Evolutionary conservation across 2,113 vertebrate species (phyloP), one percentile per base, ranked within the genome.

Genomic region (Tyto alba): DNA sequence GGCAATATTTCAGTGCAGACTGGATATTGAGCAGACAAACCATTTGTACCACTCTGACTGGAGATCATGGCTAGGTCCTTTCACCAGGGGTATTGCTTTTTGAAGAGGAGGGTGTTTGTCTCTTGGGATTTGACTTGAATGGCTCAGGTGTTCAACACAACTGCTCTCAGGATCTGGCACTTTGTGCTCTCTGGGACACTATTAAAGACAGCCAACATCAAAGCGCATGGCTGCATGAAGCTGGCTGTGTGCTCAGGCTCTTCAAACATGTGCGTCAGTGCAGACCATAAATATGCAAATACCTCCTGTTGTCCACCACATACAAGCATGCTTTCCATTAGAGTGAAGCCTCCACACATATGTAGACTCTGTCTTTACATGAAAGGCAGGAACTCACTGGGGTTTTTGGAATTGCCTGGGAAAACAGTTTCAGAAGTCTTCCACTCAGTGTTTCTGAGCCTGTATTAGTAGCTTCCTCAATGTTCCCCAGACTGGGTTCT

Each of bases 241-340:
- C 26, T 47, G 48, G 40, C 57, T 3, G 0, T 62, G 43, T 73
- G 50, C 79, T 86, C 2, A 2, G 52, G 60, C 80, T 92, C 80
- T 86, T 76, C 67, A 75, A 83, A 82, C 36, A 8, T 10, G 25
- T 93, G 79, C 21, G 1, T 60, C 80, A 86, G 74, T 55, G 47
- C 68, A 88, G 72, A 34, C 74, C 91, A 50, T 69, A 55, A 89
- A 72, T 57, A 43, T 45, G 45, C 50, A 45, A 78, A 84, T 92
- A n/a, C 48, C 75, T 97, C 92, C 80, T 72, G 55, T 77, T 95
- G 86, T 41, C 80, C 78, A 66, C 88, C 83, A 90, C 48, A 96
- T 13, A 43, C 20, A 64, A 88, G 60, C 0, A 0, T 88, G 59
- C 25, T 93, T 95, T 80, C 77, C 85, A 76, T 94, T 87, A 77